Evolutionary conservation across 2,797 vertebrate species (phyloP), one percentile per base, ranked within the genome.

Genomic region (Notolabrus celidotus): DNA sequence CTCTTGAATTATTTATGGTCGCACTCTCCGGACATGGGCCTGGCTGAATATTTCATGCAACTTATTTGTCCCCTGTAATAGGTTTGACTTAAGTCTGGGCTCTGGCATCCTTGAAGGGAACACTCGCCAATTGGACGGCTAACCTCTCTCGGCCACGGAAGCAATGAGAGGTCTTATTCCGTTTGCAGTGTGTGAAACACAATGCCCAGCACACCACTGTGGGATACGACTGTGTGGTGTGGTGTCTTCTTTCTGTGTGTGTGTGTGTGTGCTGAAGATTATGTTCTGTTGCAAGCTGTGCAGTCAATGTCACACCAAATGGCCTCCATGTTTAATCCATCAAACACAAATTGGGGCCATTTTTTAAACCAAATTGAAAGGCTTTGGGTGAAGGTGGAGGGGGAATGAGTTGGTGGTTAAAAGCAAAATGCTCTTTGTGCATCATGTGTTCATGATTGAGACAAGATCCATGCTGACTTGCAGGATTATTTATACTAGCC

Each of bases 1-100:
- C 38, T 10, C 7, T 47, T 93, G 69, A 90, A 92, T 88, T 71
- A 92, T 93, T 83, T 42, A 92, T 74, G 43, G 19, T 52, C 68
- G 70, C 49, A 78, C 79, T 86, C 68, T 36, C 66, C 14, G 66
- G 85, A 86, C 83, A 82, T 42, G 57, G 58, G 34, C 72, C 76
- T 2, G 10, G 61, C 36, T 90, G 74, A 91, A 92, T 92, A 89
- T 93, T 93, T 92, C 56, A 92, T 92, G 80, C 71, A 73, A 79
- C 84, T 85, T 88, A 88, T 92, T 90, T 86, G 86, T 67, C 82
- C 82, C 66, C 52, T 67, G 74, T 86, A 90, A 91, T 88, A 77
- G 79, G 60, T 87, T 86, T 83, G 87, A 85, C 83, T 88, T 67
- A 72, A 79, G 61, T 74, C 62, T n/a, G 70, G 71, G 49, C 77